These are phyloP conservation scores for Naja naja DNA, from an alignment of 2,113 vertebrate genomes.

Conservation along the genomic window DNA sequence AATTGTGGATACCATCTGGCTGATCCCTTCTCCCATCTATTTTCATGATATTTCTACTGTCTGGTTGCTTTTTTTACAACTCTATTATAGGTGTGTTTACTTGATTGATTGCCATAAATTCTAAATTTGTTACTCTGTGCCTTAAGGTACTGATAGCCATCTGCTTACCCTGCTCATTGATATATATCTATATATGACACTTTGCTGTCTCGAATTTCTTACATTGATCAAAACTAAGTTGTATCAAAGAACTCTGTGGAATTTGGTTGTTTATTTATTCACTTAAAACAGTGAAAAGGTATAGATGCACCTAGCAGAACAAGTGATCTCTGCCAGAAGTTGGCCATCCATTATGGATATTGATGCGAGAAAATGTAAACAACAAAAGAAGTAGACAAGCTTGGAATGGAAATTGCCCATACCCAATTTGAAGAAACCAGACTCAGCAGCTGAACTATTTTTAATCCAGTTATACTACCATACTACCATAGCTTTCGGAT, in stretches of 20 bases:
- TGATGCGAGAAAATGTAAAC: background rate
- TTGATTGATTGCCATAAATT: background rate
- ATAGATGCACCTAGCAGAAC: background rate
- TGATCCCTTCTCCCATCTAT: background rate
- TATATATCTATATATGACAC: background rate
- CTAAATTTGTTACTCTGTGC: background rate
- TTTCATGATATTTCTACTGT: background rate
- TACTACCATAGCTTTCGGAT: too few relatives aligned
- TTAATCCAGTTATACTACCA: background rate
- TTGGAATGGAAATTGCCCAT: constrained; percentile 20
- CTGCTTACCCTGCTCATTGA: background rate
- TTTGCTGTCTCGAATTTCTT: background rate
- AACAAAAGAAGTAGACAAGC: background rate
- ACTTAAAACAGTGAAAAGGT: background rate
- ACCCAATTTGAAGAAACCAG: background rate
- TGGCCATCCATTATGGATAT: background rate
- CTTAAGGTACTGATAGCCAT: background rate
- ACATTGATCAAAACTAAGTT: background rate
- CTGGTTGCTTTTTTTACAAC: background rate
- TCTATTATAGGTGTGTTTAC: background rate
- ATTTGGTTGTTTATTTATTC: background rate
- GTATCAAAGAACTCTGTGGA: background rate
- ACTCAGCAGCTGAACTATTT: background rate
- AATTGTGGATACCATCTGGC: background rate
- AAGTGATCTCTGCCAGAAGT: background rate